Evolutionary conservation across 2,113 vertebrate genomes (phyloP).

Genomic region (Myrmecobius fasciatus): DNA sequence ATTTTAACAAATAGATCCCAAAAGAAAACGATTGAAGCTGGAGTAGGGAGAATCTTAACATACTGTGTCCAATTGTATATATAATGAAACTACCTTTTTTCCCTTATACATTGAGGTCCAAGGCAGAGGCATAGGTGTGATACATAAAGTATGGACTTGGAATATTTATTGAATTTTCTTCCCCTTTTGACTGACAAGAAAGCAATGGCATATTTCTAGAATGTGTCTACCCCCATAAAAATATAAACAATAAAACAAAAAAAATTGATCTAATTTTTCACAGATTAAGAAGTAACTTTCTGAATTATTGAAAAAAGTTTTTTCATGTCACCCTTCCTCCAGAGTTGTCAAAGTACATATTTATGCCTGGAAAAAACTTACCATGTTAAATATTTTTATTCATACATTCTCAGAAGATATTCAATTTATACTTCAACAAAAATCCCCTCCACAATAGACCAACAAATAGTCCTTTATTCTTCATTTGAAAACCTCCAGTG

Average conservation of each 20-base stretch:
- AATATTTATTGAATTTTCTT: constrained; percentile 24
- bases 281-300: not conserved
- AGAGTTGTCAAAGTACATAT: not conserved
- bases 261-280: not conserved
- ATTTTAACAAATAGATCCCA: constrained; percentile 77
- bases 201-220: not conserved
- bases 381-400: not conserved
- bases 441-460: not conserved
- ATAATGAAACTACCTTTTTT: constrained; percentile 65
- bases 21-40: constrained; percentile 78
- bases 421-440: not conserved
- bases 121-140: not conserved
- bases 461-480: not conserved
- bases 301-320: not conserved
- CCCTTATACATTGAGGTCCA: not conserved
- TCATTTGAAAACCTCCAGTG: not conserved
- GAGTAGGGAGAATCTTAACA: constrained; percentile 56
- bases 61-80: constrained; percentile 58
- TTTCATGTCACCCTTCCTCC: not conserved
- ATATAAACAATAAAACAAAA: constrained; percentile 7
- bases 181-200: not conserved
- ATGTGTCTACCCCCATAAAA: not conserved
- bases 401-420: not conserved
- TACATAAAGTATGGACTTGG: not conserved
- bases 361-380: not conserved